Base-by-base conservation (phyloP, 35 echinoderm and acorn worm genomes). In the Anneissia japonica region DNA sequence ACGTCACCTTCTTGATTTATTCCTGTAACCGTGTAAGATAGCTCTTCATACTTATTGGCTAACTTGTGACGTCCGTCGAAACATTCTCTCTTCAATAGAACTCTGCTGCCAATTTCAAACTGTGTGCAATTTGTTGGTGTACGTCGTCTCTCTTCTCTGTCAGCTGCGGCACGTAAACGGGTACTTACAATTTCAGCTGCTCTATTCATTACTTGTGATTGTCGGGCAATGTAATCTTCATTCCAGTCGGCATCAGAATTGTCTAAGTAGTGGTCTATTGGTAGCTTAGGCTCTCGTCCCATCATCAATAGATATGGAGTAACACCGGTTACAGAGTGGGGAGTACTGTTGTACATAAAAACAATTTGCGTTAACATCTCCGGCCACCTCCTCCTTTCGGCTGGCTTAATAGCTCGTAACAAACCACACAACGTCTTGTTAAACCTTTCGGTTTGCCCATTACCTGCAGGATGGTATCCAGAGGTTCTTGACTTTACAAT, bases 1-100 rank as follows among this genome's bases (percentile, higher is more conserved):
- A 86, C 2, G 39, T 86, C 84, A 31, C 76, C 21, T 13, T 86
- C n/a, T 5, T 74, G 21, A 36, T 86, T 86, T 26, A 35, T 74
- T 35, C 29, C 31, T 4, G 76, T 36, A 31, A 86, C 73, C 10
- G 76, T 21, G 31, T 86, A 31, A 9, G 46, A 12, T 31, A 3
- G 7, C 21, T 86, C 84, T 75, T 35, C 2, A 46, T 33, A 86
- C 51, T 86, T 74, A 23, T n/a, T n/a, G n/a, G n/a, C n/a, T n/a
- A n/a, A n/a, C n/a, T n/a, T n/a, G n/a, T n/a, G n/a, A n/a, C n/a
- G n/a, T n/a, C n/a, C n/a, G n/a, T n/a, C n/a, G n/a, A n/a, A n/a
- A n/a, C n/a, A n/a, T n/a, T n/a, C n/a, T n/a, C n/a, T n/a, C n/a
- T n/a, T n/a, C n/a, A n/a, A n/a, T n/a, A n/a, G n/a, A n/a, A n/a